Evolutionary conservation across 2,113 vertebrate genomes (phyloP).

Genomic region (Opisthocomus hoazin): DNA sequence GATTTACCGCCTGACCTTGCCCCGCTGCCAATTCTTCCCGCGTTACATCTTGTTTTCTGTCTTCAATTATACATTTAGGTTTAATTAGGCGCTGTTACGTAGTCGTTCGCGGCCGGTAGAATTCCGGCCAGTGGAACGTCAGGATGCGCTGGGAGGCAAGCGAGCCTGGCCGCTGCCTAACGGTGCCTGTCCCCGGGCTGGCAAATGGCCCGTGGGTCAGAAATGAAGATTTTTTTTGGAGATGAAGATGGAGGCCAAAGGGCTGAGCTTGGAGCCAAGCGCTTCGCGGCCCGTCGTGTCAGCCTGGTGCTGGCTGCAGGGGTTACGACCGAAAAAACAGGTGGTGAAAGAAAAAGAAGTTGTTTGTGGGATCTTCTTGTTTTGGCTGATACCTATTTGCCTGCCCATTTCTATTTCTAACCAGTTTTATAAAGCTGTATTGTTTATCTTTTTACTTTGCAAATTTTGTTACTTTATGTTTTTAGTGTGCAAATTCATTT

Average conservation of each 20-base stretch:
- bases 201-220: not conserved
- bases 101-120: slow-evolving; percentile 52
- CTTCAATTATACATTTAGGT: slow-evolving; percentile 22
- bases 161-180: not conserved
- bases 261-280: not conserved
- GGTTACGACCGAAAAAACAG: not conserved
- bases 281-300: rapidly evolving
- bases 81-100: slow-evolving; percentile 44
- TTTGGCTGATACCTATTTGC: not conserved
- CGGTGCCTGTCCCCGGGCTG: not conserved
- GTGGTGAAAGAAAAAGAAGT: not conserved
- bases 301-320: not conserved
- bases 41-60: slow-evolving; percentile 20
- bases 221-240: not conserved
- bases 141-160: slow-evolving; percentile 24
- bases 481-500: not conserved
- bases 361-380: not conserved
- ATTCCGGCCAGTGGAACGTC: slow-evolving; percentile 40
- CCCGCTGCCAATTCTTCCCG: slow-evolving; percentile 18
- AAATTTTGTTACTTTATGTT: not conserved
- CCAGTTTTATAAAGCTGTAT: not conserved
- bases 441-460: not conserved
- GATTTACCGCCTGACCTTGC: not conserved
- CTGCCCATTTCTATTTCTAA: not conserved
- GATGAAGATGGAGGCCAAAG: not conserved